Evolutionary conservation across 2,113 vertebrate species (phyloP).

Genomic region (Epinephelus lanceolatus): DNA sequence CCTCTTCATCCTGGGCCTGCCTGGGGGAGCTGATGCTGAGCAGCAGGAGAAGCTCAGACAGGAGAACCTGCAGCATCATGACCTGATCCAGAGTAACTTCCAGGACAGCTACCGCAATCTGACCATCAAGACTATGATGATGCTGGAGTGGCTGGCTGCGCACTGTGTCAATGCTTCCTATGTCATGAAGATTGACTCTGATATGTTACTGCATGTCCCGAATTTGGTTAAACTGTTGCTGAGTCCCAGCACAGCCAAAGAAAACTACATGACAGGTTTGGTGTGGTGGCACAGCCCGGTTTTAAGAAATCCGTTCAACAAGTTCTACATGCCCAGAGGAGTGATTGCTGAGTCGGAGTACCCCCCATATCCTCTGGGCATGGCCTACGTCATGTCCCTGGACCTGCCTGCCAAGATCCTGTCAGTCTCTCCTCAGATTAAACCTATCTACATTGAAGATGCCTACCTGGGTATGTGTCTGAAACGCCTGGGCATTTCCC

Average conservation of each 20-base stretch:
- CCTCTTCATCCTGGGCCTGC: conserved; percentile 79
- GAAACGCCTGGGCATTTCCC: conserved; percentile 61
- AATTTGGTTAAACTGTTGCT: conserved; percentile 90
- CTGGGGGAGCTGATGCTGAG: conserved; percentile 3
- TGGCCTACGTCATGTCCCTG: conserved; percentile 92
- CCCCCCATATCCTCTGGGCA: conserved; percentile 94
- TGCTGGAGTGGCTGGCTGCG: conserved; percentile 83
- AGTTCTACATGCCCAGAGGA: conserved; percentile 90
- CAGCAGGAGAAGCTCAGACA: conserved; percentile 32
- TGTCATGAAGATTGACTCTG: conserved; percentile 91
- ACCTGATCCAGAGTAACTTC: conserved; percentile 86
- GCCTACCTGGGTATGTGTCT: conserved; percentile 84
- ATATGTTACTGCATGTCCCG: conserved; percentile 89
- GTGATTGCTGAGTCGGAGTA: conserved; percentile 89
- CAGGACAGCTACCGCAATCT: conserved; percentile 83
- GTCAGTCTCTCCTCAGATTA: conserved; percentile 86
- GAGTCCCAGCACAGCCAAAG: conserved; percentile 82
- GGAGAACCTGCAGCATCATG: conserved; percentile 76
- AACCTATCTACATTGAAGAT: conserved; percentile 92
- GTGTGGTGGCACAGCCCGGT: conserved; percentile 92
- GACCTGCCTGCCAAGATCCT: conserved; percentile 92
- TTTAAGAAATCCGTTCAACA: conserved; percentile 88
- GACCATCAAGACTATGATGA: conserved; percentile 87
- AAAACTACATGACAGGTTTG: conserved; percentile 91
- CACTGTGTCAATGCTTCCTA: conserved; percentile 81